phyloP scores from a whole-genome alignment of 2,888 invertebrate species.

The Habrosyne pyritoides region DNA sequence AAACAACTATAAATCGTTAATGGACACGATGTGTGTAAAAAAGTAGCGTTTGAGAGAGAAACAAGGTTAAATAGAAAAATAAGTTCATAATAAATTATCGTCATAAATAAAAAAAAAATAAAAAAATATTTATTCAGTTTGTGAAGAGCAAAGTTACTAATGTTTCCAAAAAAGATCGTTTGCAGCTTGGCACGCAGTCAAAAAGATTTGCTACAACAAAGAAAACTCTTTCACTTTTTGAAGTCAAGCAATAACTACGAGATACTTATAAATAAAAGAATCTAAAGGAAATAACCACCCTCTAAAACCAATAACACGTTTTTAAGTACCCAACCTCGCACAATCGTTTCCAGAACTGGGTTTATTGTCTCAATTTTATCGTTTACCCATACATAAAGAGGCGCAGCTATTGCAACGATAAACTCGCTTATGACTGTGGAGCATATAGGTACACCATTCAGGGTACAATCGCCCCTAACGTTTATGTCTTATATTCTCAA shows the following conservation, averaged over 20 bases:
- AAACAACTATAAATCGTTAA: too few relatives aligned
- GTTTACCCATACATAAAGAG: conserved; percentile 21
- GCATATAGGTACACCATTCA: background rate
- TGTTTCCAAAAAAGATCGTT: too few relatives aligned
- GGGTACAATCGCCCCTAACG: background rate
- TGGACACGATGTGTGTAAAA: too few relatives aligned
- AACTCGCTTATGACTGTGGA: conserved; percentile 1
- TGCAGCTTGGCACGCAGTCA: too few relatives aligned
- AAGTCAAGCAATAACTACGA: background rate
- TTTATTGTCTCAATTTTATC: conserved; percentile 18
- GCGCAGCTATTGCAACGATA: conserved; percentile 10
- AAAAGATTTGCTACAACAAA: too few relatives aligned
- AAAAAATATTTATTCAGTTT: too few relatives aligned
- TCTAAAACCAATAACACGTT: background rate
- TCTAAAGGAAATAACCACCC: background rate
- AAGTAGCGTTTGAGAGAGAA: too few relatives aligned
- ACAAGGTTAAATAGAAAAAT: too few relatives aligned
- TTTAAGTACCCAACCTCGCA: background rate
- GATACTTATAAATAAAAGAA: background rate
- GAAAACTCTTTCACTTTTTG: too few relatives aligned
- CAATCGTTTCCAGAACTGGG: background rate
- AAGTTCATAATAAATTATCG: too few relatives aligned
- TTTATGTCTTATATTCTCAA: background rate
- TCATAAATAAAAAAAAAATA: background rate
- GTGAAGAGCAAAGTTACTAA: too few relatives aligned